Evolutionary conservation across 2,888 invertebrate genomes (phyloP), one percentile per base, ranked within the genome.

Genomic region (Meiosimyza decipiens): DNA sequence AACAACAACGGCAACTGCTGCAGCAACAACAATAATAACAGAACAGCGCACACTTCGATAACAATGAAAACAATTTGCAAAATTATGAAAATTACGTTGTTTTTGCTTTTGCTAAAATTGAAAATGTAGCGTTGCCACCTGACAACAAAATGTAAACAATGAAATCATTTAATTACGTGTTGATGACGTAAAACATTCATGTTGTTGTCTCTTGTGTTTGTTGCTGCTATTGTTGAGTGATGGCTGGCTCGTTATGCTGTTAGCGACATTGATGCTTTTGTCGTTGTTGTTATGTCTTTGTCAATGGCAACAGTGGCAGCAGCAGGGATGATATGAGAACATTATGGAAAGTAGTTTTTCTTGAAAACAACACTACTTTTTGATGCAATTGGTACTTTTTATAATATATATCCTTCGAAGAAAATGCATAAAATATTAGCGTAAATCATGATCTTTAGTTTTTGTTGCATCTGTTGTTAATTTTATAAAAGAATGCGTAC

Each of bases 121-220:
- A 69, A 60, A 69, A 50, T 28, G 40, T 40, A 52, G 33, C 52
- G 52, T 47, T 63, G 54, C 52, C 70, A 70, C 62, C 62, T 54
- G 62, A 33, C 63, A 54, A 54, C 47, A 63, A 70, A 70, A 70
- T 70, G 55, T 49, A 70, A 70, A 70, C 70, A 63, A 70, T 63
- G 63, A 63, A 62, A 63, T 70, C 52, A 54, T 70, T 70, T 70
- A 70, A 70, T 70, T 70, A 70, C 70, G 62, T 63, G 70, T 62
- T 70, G 70, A 70, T 70, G 70, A 67, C 57, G 47, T 67, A 57
- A 55, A 67, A 70, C 52, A 63, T 62, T 70, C 51, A 22, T 22
- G 67, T 22, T 65, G 65, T 40, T 22, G 22, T n/a, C 22, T 28
- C 52, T 65, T 49, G 49, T 18, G 28, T 60, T 67, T 33, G 18